Conservation (phyloP, 2,797 vertebrate species). For the Sebastes paucispinis region DNA sequence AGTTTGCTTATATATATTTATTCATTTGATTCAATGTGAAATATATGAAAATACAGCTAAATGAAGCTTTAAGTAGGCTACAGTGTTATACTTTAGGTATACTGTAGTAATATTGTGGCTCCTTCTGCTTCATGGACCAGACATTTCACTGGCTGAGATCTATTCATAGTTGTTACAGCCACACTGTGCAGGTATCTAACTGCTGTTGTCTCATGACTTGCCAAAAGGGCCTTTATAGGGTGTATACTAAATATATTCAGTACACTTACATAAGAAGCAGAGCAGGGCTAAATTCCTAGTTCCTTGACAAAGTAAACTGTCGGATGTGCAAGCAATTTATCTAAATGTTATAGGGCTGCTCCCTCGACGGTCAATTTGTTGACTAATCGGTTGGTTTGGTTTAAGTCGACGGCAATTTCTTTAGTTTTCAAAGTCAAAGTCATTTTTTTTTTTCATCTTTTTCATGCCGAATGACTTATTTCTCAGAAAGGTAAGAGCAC, state of each 20-base stretch:
- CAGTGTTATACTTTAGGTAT: background rate
- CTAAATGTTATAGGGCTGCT: background rate
- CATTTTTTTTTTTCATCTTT: too few relatives aligned
- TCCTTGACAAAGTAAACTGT: background rate
- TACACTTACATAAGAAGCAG: conserved; percentile 7
- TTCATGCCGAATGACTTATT: too few relatives aligned
- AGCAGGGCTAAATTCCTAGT: background rate
- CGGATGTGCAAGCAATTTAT: background rate
- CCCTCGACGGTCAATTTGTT: too few relatives aligned
- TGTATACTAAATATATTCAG: conserved; percentile 14
- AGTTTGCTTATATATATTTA: background rate
- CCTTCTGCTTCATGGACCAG: background rate
- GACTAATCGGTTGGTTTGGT: too few relatives aligned
- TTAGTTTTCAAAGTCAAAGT: too few relatives aligned
- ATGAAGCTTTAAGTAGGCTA: background rate
- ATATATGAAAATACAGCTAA: background rate
- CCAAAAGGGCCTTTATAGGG: background rate
- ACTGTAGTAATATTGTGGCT: background rate
- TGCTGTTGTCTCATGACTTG: conserved; percentile 12
- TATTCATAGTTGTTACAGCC: background rate
- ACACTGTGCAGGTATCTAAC: background rate
- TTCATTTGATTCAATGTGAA: background rate
- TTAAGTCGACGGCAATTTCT: too few relatives aligned
- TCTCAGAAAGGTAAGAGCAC: too few relatives aligned
- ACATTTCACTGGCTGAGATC: background rate